Percentiles rank a stretch among this genome's conserved stretches.
Evolutionary conservation across 2,797 vertebrate species (phyloP).

Genomic region (Leptodactylus fallax): DNA sequence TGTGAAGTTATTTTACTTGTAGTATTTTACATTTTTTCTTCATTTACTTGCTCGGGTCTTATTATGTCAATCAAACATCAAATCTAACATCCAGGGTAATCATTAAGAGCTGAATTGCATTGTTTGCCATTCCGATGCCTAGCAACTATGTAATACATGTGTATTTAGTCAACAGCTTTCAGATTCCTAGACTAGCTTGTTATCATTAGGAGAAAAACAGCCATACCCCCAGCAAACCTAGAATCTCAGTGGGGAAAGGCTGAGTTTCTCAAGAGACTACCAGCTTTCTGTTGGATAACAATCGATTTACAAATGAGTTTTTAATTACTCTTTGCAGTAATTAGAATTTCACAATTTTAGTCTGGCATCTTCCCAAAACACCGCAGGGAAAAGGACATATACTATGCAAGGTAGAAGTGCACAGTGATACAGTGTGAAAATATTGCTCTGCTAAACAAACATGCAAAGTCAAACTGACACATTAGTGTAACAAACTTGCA

Average conservation of each 20-base stretch:
- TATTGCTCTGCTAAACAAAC: conserved; percentile 33
- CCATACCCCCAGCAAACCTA: conserved; percentile 42
- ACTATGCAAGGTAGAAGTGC: conserved; percentile 35
- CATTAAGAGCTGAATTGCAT: conserved; percentile 16
- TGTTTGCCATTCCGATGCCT: background rate
- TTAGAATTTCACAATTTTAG: conserved; percentile 56
- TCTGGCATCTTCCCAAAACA: conserved; percentile 48
- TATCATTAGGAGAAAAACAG: conserved; percentile 56
- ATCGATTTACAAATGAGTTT: conserved; percentile 63
- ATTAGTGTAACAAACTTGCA: conserved; percentile 25
- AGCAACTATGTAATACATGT: conserved; percentile 29
- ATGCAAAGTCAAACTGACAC: conserved; percentile 34
- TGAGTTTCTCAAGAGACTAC: conserved; percentile 39
- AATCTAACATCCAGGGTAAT: background rate
- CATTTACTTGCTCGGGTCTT: background rate
- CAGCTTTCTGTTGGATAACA: conserved; percentile 56
- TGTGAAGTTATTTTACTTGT: background rate
- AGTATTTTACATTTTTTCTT: background rate
- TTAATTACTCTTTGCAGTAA: conserved; percentile 63
- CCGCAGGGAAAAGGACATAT: conserved; percentile 51
- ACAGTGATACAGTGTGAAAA: conserved; percentile 38
- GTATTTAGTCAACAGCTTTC: conserved; percentile 24
- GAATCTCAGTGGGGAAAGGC: conserved; percentile 11
- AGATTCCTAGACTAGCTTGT: conserved; percentile 18
- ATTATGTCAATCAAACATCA: conserved; percentile 8